These are phyloP conservation scores for Aphaenogaster floridana DNA, from an alignment of 1,140 invertebrate species.

Conservation along the genomic window DNA sequence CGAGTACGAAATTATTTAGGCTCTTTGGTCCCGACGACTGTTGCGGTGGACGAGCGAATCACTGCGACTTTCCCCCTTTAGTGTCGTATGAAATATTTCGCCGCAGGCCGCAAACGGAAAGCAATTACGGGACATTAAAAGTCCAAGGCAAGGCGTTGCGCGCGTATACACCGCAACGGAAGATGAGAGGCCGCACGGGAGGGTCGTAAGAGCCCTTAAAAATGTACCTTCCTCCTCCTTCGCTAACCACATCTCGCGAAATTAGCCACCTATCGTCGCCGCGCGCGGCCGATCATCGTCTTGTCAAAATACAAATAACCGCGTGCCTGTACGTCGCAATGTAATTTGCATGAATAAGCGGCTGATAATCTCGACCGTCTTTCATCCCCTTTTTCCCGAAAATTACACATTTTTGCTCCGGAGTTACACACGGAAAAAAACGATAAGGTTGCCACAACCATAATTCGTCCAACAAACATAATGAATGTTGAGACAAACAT, in stretches of 20 bases:
- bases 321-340: slow-evolving; percentile 3
- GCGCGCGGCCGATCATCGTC: slow-evolving; percentile 23
- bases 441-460: too few species aligned
- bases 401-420: slow-evolving; percentile 29
- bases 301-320: slow-evolving; percentile 56
- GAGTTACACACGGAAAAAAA: too few species aligned
- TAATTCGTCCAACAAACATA: too few species aligned
- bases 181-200: slow-evolving; percentile 58
- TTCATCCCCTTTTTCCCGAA: not conserved
- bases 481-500: too few species aligned
- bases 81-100: slow-evolving; percentile 77
- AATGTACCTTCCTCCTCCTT: slow-evolving; percentile 25
- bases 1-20: slow-evolving; percentile 61
- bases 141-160: slow-evolving; percentile 18
- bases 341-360: slow-evolving; percentile 42
- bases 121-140: slow-evolving; percentile 79
- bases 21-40: not conserved
- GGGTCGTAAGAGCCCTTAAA: slow-evolving; percentile 54
- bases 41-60: slow-evolving; percentile 41
- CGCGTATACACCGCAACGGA: slow-evolving; percentile 28
- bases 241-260: not conserved
- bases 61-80: slow-evolving; percentile 60
- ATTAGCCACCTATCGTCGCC: slow-evolving; percentile 58
- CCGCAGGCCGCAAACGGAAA: slow-evolving; percentile 78
- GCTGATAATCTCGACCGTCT: not conserved